Evolutionary conservation across 2,797 vertebrate species (phyloP).

Genomic region (Arrhamphus sclerolepis): DNA sequence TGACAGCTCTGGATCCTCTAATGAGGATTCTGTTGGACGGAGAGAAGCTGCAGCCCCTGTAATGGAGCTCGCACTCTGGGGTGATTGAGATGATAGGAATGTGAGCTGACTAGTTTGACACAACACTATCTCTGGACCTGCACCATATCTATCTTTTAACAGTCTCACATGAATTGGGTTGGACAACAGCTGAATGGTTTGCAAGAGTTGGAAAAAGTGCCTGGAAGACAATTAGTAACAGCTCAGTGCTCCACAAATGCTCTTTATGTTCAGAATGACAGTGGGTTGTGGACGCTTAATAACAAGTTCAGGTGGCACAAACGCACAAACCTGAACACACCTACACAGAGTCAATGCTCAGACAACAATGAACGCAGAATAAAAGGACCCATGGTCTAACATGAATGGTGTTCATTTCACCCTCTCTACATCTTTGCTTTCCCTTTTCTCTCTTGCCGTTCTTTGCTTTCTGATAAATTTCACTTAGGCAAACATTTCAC

Average conservation of each 20-base stretch:
- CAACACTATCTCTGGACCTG: conserved; percentile 24
- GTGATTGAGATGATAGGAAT: conserved; percentile 36
- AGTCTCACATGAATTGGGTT: conserved; percentile 13
- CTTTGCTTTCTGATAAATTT: conserved; percentile 20
- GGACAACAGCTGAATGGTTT: conserved; percentile 13
- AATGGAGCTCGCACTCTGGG: conserved; percentile 19
- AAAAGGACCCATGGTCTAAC: conserved; percentile 15
- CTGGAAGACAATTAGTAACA: conserved; percentile 65
- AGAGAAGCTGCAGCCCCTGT: conserved; percentile 6
- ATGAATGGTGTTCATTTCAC: conserved; percentile 19
- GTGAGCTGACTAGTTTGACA: conserved; percentile 18
- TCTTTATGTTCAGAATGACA: conserved; percentile 29
- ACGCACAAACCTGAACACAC: conserved; percentile 30
- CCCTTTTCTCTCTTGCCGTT: conserved; percentile 1
- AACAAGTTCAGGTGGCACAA: conserved; percentile 38
- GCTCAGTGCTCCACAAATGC: conserved; percentile 41
- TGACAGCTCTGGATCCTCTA: conserved; percentile 50
- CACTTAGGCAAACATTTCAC: conserved; percentile 66
- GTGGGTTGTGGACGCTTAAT: conserved; percentile 29
- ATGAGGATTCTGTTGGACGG: conserved; percentile 36
- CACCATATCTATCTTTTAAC: conserved; percentile 21
- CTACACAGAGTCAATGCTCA: conserved; percentile 26
- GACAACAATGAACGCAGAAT: conserved; percentile 29
- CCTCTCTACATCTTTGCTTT: not conserved
- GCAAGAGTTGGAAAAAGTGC: conserved; percentile 32